Conservation (phyloP, 2,113 vertebrate genomes). For the Glaucomys volans region DNA sequence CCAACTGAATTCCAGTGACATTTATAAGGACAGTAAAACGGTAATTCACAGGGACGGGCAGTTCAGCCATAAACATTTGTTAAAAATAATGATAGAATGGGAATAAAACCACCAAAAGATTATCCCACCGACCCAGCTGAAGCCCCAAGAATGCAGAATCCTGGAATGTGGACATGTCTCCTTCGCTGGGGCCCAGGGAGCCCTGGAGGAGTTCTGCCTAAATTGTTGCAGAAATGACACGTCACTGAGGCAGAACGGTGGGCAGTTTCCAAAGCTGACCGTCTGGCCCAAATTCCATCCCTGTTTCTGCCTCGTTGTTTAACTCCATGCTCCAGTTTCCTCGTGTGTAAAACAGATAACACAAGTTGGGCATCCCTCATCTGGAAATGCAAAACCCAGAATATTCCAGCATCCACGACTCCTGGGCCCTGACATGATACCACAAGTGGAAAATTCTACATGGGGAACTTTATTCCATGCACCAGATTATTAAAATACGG, state of each 20-base stretch:
- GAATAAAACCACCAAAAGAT: slow-evolving; percentile 84
- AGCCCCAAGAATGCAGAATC: slow-evolving; percentile 83
- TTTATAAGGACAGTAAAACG: neutral
- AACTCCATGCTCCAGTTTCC: neutral
- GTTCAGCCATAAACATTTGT: neutral
- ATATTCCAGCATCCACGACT: neutral
- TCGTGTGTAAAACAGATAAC: neutral
- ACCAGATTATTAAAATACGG: neutral
- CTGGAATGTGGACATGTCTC: slow-evolving; percentile 89
- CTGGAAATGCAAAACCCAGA: neutral
- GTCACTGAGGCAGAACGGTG: neutral
- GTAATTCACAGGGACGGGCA: neutral
- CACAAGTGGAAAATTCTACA: too few species aligned
- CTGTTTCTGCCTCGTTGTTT: neutral
- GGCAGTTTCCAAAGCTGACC: neutral
- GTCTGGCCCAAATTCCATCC: neutral
- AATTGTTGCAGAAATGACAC: slow-evolving; percentile 1
- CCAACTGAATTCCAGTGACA: neutral
- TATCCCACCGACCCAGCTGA: slow-evolving; percentile 89
- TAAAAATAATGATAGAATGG: neutral
- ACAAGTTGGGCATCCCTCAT: neutral
- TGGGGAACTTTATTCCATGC: neutral
- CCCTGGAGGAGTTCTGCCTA: slow-evolving; percentile 86
- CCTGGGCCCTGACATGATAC: neutral
- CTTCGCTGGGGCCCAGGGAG: slow-evolving; percentile 87